phyloP scores from a whole-genome alignment of 2,797 vertebrate genomes.

The Leptoclinus maculatus region DNA sequence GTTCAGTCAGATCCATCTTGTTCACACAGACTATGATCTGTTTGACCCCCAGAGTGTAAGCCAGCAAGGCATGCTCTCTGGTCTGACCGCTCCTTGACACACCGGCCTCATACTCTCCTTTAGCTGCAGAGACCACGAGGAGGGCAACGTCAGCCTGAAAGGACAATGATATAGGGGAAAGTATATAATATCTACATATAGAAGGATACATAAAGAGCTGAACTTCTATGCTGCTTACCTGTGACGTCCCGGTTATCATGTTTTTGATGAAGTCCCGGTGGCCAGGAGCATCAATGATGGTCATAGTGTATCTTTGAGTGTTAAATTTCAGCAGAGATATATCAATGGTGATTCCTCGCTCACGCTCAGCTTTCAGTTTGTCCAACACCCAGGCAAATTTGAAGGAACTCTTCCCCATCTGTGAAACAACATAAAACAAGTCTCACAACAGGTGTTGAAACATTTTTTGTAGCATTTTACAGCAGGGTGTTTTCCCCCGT shows the following conservation, averaged over 20 bases:
- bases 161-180: neutral
- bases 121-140: conserved; percentile 87
- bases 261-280: conserved; percentile 90
- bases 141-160: conserved; percentile 87
- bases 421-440: accelerated
- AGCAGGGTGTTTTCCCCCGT: accelerated
- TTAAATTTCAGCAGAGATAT: conserved; percentile 87
- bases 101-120: conserved; percentile 87
- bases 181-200: too few relatives aligned
- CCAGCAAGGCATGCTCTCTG: conserved; percentile 86
- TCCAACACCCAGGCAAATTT: conserved; percentile 89
- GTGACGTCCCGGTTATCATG: conserved; percentile 89
- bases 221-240: conserved; percentile 53
- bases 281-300: conserved; percentile 87
- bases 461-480: accelerated
- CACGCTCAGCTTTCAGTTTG: conserved; percentile 86
- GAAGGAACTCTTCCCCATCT: conserved; percentile 88
- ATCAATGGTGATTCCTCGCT: conserved; percentile 88
- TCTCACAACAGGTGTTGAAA: accelerated
- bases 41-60: conserved; percentile 88
- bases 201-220: accelerated
- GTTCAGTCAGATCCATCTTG: conserved; percentile 88
- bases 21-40: conserved; percentile 88
- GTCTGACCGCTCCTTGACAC: conserved; percentile 88
- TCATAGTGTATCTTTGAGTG: conserved; percentile 85